Base-by-base conservation (phyloP, 2,797 vertebrate species). In the Enteromius unitaeniatus region DNA sequence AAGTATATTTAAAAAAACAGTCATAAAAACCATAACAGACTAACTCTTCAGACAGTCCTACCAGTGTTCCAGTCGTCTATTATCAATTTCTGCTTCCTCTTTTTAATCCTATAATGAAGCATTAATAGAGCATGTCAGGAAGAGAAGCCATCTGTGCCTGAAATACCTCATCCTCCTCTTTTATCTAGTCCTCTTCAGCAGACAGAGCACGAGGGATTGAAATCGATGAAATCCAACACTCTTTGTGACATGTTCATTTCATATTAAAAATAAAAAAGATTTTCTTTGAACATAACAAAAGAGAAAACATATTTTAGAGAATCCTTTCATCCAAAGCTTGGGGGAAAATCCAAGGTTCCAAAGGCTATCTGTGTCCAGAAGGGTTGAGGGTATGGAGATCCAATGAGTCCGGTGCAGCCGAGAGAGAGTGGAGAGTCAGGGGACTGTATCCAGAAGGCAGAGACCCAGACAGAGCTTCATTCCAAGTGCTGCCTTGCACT, bases 361-460 rank as follows among this genome's bases (percentile, higher is more conserved):
- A 91, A 89, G 88, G 89, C 84, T 87, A 81, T 84, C 84, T 77
- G 73, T 79, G 70, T 90, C 87, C 86, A 81, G 85, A 23, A 91
- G 84, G 88, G 37, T 34, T 73, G 64, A 64, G 17, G 87, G 84
- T 78, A 28, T 82, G 84, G 55, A 58, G 67, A 86, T 74, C 77
- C 62, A 53, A 31, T 40, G 62, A 79, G 92, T 89, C 87, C 81
- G 88, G 89, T 90, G 80, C 78, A 87, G 84, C 81, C 62, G 23
- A 78, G 84, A 90, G 79, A 90, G 84, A 87, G 90, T 88, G 73
- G 88, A 19, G 90, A 93, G 92, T 91, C 89, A 88, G 90, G 93
- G 91, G 92, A 94, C 87, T 88, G 87, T 92, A 91, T 95, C 95
- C 94, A 93, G 92, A 93, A 93, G 94, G 93, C 93, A 93, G 87